phyloP scores from a whole-genome alignment of 2,113 vertebrate species.

The Psophia crepitans region DNA sequence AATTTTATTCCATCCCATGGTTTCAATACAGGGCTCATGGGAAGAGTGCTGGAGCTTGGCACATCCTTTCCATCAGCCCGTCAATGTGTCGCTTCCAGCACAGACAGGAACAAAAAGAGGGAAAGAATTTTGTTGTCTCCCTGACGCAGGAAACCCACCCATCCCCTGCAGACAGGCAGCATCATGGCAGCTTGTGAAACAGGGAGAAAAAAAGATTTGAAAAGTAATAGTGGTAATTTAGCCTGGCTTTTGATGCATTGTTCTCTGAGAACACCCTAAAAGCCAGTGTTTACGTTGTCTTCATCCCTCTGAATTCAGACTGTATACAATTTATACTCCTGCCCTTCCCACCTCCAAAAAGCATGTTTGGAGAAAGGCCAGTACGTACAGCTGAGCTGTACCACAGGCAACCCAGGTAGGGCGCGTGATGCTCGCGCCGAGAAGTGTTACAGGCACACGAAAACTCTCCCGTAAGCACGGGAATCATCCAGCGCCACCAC shows the following conservation, averaged over 20 bases:
- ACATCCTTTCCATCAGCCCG: not conserved
- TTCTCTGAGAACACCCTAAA: not conserved
- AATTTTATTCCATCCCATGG: not conserved
- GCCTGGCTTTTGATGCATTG: not conserved
- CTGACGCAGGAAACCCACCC: conserved; percentile 56
- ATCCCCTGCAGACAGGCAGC: conserved; percentile 9
- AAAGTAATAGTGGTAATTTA: not conserved
- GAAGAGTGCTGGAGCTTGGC: not conserved
- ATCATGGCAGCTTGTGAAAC: not conserved
- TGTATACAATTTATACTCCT: not conserved
- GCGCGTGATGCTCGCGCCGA: not conserved
- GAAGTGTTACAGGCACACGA: not conserved
- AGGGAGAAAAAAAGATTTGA: not conserved
- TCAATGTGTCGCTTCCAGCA: not conserved
- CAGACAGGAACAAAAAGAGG: conserved; percentile 36
- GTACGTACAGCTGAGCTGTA: not conserved
- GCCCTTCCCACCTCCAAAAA: not conserved
- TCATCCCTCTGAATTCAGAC: not conserved
- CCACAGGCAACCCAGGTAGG: accelerated
- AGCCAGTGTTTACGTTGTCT: not conserved
- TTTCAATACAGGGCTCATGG: not conserved
- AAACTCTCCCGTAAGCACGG: not conserved
- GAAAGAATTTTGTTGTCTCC: conserved; percentile 32
- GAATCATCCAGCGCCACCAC: not conserved
- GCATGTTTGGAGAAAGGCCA: not conserved